Evolutionary conservation across 2,888 invertebrate species (phyloP), one percentile per base, ranked within the genome.

Genomic region (Tigriopus californicus): DNA sequence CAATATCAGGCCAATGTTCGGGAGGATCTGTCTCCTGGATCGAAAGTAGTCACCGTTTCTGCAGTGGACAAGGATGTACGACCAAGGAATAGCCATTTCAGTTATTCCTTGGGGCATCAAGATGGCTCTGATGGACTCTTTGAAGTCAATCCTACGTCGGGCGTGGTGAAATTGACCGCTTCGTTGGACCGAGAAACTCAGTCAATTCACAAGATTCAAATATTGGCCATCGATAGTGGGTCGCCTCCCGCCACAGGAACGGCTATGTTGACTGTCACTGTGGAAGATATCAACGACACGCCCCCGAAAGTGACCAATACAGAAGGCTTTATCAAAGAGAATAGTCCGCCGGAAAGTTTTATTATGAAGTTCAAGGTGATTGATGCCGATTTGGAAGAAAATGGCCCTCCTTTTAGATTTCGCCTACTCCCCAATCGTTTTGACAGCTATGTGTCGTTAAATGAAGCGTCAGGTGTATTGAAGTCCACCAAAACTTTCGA

Each of bases 231-330:
- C 61, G 91, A 91, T 67, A 86, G 83, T 6, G 91, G 91, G 0
- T 70, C 78, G 12, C 91, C 91, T 2, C 88, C 90, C 1, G 88
- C 90, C 73, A 91, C 90, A 51, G 92, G 90, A n/a, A 87, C 86
- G 0, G 79, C 89, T 0, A 80, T 80, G 1, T 84, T 94, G 0
- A 81, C 80, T 68, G 82, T 94, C 58, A 77, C 80, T 24, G 69
- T 94, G 1, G 76, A 79, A 10, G 92, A 94, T 70, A 79, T 90
- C n/a, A 94, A 94, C 68, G 92, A 94, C 68, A 92, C 92, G 68
- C 88, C 87, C 0, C 94, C 92, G 0, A 73, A 80, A 41, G 88
- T 94, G 67, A 82, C 83, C 63, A 79, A 79, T 63, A 77, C 83
- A 20, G 71, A 81, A 47, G 91, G 88, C 0, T 80, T 81, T 63